phyloP scores from a whole-genome alignment of 1,140 invertebrate genomes.

The Caenorhabditis inopinata region DNA sequence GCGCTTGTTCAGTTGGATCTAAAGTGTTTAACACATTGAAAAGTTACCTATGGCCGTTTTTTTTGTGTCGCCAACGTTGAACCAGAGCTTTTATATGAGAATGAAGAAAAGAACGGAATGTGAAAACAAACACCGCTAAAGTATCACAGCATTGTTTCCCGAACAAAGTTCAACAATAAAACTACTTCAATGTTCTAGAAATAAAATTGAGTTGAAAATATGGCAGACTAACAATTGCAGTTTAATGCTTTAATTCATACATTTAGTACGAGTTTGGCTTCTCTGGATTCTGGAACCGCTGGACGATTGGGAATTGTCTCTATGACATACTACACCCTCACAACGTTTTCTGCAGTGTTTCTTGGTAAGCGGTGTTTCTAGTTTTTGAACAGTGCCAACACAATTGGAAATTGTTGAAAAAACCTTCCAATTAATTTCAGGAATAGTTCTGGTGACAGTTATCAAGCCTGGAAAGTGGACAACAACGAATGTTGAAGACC shows the following conservation, averaged over 20 bases:
- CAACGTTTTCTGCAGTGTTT: conserved; percentile 68
- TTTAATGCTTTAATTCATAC: not conserved
- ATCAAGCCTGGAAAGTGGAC: conserved; percentile 67
- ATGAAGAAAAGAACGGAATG: no score
- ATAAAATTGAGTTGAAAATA: no score
- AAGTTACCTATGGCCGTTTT: not conserved
- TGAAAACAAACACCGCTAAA: no score
- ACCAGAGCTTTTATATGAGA: no score
- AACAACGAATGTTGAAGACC: conserved; percentile 42
- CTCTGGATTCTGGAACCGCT: conserved; percentile 45
- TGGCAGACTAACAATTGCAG: no score
- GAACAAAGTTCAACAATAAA: no score
- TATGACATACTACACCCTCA: conserved; percentile 68
- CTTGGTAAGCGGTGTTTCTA: no score
- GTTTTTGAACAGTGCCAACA: no score
- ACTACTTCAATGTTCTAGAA: no score
- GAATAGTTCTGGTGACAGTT: conserved; percentile 67
- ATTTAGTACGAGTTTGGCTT: conserved; percentile 47
- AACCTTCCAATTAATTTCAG: not conserved
- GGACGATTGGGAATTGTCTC: conserved; percentile 68
- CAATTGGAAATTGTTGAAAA: not conserved
- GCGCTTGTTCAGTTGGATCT: not conserved
- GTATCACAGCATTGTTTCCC: no score
- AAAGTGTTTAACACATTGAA: conserved; percentile 10
- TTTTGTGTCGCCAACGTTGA: no score